Base-by-base conservation (phyloP, 2,113 vertebrate species). In the Labeo catla region DNA sequence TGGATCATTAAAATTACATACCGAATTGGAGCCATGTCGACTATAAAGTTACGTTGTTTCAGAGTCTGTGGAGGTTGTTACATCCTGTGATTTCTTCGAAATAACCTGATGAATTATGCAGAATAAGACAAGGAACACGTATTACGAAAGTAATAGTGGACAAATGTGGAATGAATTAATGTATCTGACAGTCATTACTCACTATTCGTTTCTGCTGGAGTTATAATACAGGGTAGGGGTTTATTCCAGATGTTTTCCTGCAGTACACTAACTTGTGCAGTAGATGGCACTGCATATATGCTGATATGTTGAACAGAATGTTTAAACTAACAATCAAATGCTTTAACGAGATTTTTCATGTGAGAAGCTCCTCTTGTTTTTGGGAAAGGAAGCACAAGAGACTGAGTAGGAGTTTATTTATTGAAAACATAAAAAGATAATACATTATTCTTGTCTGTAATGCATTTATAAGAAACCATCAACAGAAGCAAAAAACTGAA, bases 221-320 rank as follows among this genome's bases (percentile, higher is more conserved):
- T 73, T 47, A n/a, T 12, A 45, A 21, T 19, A 39, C 36, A 43
- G 36, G 68, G 68, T 4, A 76, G 6, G 73, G 10, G 2, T 76
- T 76, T 76, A 19, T 45, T 72, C 68, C 39, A 72, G 68, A 43
- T 72, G 68, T 68, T 39, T 68, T 39, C 34, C 16, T 50, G 63
- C 47, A 70, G 63, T 70, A 19, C 63, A 39, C 21, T 4, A 23
- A 4, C 4, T 70, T 11, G 7, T 0, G 50, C 95, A 94, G 92
- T 90, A 94, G 95, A 92, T 95, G 95, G 93, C 93, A 94, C 89
- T 95, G 92, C 91, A 85, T 87, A 85, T 92, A 90, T 76, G 34
- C 61, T 57, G 68, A 72, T 91, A 87, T 91, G 68, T 39, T 19
- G n/a, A 45, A 54, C 28, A 21, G 6, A 11, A 57, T 13, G 0